Conservation (phyloP, 2,888 invertebrate species). For the Helleia helle region DNA sequence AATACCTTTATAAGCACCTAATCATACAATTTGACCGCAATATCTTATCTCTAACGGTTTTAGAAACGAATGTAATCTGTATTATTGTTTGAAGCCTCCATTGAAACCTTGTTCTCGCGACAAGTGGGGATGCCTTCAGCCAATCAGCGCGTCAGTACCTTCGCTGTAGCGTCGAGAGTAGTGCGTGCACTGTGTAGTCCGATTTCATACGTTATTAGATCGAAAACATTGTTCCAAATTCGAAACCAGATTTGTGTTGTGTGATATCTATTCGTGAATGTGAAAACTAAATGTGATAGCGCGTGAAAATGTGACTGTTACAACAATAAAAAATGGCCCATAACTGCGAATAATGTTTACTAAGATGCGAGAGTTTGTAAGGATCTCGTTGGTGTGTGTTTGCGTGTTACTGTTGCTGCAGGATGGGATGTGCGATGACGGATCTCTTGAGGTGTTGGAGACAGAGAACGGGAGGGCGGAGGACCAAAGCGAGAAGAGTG, state of each 20-base stretch:
- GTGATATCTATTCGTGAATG: constrained; percentile 14
- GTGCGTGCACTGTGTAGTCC: constrained; percentile 36
- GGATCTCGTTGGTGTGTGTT: constrained; percentile 54
- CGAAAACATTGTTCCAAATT: constrained; percentile 28
- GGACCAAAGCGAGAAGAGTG: constrained; percentile 40
- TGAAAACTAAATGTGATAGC: constrained; percentile 27
- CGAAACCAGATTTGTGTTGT: constrained; percentile 13
- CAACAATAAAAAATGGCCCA: constrained; percentile 43
- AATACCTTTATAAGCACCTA: no score
- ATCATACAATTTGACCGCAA: no score
- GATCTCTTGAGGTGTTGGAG: constrained; percentile 25
- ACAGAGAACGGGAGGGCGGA: constrained; percentile 31
- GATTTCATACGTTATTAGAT: constrained; percentile 28
- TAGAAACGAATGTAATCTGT: no score
- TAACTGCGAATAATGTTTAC: constrained; percentile 35
- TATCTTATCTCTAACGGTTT: no score
- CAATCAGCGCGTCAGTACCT: constrained; percentile 41
- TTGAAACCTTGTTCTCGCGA: constrained; percentile 45
- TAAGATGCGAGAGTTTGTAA: constrained; percentile 60
- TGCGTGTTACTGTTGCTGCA: constrained; percentile 47
- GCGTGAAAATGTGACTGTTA: constrained; percentile 64
- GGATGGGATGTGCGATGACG: constrained; percentile 38
- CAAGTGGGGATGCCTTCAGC: constrained; percentile 38
- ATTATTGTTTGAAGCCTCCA: constrained; percentile 39
- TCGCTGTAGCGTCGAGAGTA: constrained; percentile 36